Evolutionary conservation across 2,888 invertebrate genomes (phyloP), one percentile per base, ranked within the genome.

Genomic region (Melanotus villosus): DNA sequence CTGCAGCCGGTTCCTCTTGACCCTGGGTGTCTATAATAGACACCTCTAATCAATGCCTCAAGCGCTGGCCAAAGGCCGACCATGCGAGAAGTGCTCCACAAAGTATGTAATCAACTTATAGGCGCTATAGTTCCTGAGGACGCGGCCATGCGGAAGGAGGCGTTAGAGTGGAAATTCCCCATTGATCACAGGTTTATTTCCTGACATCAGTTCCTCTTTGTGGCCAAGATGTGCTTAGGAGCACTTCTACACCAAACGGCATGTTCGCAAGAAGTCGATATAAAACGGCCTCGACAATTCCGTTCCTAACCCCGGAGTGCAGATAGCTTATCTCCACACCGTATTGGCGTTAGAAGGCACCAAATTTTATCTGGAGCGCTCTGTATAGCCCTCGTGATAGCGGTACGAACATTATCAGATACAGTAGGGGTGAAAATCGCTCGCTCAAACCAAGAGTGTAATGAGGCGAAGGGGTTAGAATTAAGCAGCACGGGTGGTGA

Each of bases 81-180:
- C 82, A 84, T 82, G 83, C 82, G 82, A 81, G 79, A 80, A 79
- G 80, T 80, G 78, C 77, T 81, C 80, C 81, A 83, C 82, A 83
- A 82, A 83, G 82, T 82, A 82, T 81, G 80, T 82, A 84, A 83
- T 83, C 82, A 81, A 82, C 82, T 82, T 82, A 68, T 68, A 82
- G 80, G 81, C 76, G 75, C 69, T 74, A 75, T 77, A 78, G 80
- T 80, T 82, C 81, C 82, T 81, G 82, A 83, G 82, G 83, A 83
- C 75, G 78, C 82, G 80, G 76, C 82, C 83, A 83, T 83, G 82
- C 82, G 82, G 78, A 80, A 76, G 76, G 78, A 80, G 79, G 81
- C 81, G 82, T 77, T 80, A 80, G 80, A 80, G 80, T 79, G 82
- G 80, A 82, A 83, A 82, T 78, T 81, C 78, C 79, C 79, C 79